Conservation (phyloP, 2,797 vertebrate genomes). For the Sebastes variabilis region DNA sequence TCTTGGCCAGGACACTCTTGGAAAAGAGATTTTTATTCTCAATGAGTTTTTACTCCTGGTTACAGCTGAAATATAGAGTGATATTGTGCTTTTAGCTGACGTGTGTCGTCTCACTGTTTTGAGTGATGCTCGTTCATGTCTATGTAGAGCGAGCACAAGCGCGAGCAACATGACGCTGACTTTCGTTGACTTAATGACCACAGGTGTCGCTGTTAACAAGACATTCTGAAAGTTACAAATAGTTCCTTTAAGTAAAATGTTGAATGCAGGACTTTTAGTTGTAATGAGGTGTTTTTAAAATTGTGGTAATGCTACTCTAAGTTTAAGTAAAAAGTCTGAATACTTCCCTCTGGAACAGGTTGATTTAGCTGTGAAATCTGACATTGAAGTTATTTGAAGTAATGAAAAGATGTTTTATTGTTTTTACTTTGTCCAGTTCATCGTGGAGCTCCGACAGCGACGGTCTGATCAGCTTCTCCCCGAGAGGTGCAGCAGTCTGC, state of each 20-base stretch:
- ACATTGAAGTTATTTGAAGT: not conserved
- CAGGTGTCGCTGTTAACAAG: no score
- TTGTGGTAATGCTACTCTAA: not conserved
- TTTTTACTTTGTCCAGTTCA: conserved; percentile 91
- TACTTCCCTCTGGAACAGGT: not conserved
- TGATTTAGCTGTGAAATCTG: not conserved
- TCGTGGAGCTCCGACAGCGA: conserved; percentile 95
- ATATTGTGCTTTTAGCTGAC: no score
- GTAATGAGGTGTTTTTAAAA: not conserved
- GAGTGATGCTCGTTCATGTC: no score
- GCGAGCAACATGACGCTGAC: no score
- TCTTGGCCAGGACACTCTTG: no score
- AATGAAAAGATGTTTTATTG: not conserved
- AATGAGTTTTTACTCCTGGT: no score
- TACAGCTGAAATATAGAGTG: no score
- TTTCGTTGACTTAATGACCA: no score
- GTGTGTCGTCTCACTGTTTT: no score
- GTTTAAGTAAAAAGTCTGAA: not conserved
- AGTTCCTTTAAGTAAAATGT: not conserved
- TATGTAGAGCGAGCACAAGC: no score
- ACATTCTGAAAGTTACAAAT: no score
- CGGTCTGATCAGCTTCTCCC: conserved; percentile 92
- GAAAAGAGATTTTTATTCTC: no score
- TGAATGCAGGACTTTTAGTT: not conserved
- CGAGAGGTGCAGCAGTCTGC: conserved; percentile 89